Conservation (phyloP, 2,888 invertebrate species). For the Meliscaeva auricollis region DNA sequence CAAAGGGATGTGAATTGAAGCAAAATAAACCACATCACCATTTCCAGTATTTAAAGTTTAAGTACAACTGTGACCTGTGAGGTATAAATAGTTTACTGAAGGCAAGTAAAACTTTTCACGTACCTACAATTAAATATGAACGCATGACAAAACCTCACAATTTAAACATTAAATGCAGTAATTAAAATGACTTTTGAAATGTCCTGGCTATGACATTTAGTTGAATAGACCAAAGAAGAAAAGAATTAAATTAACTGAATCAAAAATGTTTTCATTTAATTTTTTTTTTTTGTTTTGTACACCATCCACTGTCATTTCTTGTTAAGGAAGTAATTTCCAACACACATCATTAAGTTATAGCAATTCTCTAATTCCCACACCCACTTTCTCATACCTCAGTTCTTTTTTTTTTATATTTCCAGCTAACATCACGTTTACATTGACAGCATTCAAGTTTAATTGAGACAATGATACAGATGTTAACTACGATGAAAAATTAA, state of each 20-base stretch:
- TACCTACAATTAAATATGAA: background rate
- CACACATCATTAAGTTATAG: conserved; percentile 30
- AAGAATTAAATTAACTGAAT: conserved; percentile 9
- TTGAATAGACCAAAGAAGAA: background rate
- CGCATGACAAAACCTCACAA: background rate
- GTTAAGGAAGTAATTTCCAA: background rate
- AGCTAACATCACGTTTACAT: conserved; percentile 27
- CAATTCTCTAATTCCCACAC: background rate
- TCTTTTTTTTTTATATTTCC: background rate
- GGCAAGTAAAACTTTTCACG: background rate
- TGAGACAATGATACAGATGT: conserved; percentile 26
- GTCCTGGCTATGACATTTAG: background rate
- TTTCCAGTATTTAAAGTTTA: background rate
- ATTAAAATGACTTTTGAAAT: background rate
- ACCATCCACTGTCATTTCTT: background rate
- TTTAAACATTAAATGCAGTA: background rate
- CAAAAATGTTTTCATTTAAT: conserved; percentile 3
- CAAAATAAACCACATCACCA: background rate
- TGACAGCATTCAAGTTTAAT: conserved; percentile 33
- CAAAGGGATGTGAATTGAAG: background rate
- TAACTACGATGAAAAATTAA: conserved; percentile 29
- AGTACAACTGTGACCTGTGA: background rate
- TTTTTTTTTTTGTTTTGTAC: background rate
- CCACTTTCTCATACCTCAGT: background rate
- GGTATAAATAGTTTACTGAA: background rate